phyloP scores from a whole-genome alignment of 2,113 vertebrate species.

The Rutilus rutilus region DNA sequence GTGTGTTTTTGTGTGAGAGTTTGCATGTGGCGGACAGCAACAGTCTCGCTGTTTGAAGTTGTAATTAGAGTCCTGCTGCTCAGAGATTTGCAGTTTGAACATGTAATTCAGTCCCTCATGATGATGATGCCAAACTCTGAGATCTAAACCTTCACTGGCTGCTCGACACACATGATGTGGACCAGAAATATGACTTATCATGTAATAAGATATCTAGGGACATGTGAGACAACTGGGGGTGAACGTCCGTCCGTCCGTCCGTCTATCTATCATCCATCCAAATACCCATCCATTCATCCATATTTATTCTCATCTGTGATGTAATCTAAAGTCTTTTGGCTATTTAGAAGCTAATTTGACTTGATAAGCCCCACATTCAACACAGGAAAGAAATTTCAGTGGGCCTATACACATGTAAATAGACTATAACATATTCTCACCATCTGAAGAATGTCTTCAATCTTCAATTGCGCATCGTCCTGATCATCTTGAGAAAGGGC shows the following conservation, averaged over 20 bases:
- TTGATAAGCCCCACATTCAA: background rate
- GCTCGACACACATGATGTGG: background rate
- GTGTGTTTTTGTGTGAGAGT: background rate
- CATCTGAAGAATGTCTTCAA: constrained; percentile 92
- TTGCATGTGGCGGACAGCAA: constrained; percentile 2
- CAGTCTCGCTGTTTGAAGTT: constrained; percentile 37
- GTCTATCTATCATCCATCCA: background rate
- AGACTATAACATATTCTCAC: constrained; percentile 71
- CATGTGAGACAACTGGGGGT: background rate
- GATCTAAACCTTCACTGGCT: background rate
- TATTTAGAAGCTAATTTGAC: background rate
- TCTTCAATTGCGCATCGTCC: constrained; percentile 90
- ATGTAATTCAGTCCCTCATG: constrained; percentile 39
- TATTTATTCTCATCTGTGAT: background rate
- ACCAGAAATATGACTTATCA: too few species aligned
- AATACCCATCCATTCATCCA: background rate
- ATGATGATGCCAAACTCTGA: background rate
- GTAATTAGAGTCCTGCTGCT: constrained; percentile 48
- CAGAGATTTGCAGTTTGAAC: constrained; percentile 42
- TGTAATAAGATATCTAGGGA: background rate
- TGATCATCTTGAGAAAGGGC: constrained; percentile 95
- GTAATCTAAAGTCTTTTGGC: background rate
- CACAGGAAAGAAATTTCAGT: background rate
- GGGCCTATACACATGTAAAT: background rate
- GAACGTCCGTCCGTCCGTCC: background rate